Evolutionary conservation across 2,113 vertebrate genomes (phyloP), one percentile per base, ranked within the genome.

Genomic region (Erythrocercus mccallii): DNA sequence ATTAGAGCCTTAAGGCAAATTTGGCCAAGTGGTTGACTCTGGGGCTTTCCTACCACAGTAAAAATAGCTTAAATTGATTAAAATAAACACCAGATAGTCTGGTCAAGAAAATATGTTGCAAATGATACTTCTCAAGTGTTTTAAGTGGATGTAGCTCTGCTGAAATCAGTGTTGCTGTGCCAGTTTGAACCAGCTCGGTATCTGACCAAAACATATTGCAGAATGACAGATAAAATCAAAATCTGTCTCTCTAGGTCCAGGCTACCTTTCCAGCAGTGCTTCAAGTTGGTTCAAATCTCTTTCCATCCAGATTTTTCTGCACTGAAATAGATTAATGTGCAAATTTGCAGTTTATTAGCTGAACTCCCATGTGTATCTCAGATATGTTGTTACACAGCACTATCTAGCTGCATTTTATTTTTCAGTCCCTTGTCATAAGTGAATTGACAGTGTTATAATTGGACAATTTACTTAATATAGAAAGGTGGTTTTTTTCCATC

Each of bases 181-280:
- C 37, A 44, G 44, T 69, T 83, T 65, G 77, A 88, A 72, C 45
- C 37, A 91, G 69, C 64, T 93, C 48, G 21, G 54, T 86, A 86
- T 94, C 83, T 95, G 79, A 72, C 71, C n/a, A 73, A 90, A 94
- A 70, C 70, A 72, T 68, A 56, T 37, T 85, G 74, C 74, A 83
- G 54, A 56, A 81, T n/a, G 53, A 53, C 23, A 79, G 57, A 37
- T 87, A 79, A 88, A 77, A 81, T 89, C 42, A 86, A 86, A 88
- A 85, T 70, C 48, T 64, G 11, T 51, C 51, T 48, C 45, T 62
- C 15, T 19, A n/a, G 62, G 13, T 87, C 48, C 35, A 57, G 31
- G 60, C 65, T 87, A 77, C 57, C n/a, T 92, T 80, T 77, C 81
- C 87, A 86, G 53, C 53, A 79, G 10, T 80, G 50, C 37, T 64